Conservation (phyloP, 2,888 invertebrate genomes). For the Colletes collaris region DNA sequence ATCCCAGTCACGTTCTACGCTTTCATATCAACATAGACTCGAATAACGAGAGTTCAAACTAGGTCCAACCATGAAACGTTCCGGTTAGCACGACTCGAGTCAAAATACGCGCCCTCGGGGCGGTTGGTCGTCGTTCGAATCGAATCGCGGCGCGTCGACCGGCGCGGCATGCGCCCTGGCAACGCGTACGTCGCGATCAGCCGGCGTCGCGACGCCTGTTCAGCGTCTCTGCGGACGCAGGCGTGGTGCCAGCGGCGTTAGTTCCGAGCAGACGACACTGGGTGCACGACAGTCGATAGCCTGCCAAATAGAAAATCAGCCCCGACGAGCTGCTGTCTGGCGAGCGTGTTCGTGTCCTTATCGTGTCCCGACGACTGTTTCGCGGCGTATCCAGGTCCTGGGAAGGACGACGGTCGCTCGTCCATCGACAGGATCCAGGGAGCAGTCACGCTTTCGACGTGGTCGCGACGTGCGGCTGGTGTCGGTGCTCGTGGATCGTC, state of each 20-base stretch:
- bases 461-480: background rate
- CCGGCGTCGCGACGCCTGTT: constrained; percentile 54
- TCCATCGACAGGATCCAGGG: no score
- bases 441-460: no score
- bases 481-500: constrained; percentile 28
- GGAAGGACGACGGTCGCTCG: background rate
- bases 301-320: constrained; percentile 72
- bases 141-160: constrained; percentile 27
- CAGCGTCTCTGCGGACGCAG: constrained; percentile 62
- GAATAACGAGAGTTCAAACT: no score
- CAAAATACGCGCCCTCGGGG: constrained; percentile 26
- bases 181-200: constrained; percentile 22
- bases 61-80: background rate
- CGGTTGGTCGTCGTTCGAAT: background rate
- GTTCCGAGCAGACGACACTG: constrained; percentile 69
- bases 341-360: constrained; percentile 61
- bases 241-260: constrained; percentile 64
- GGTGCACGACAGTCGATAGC: constrained; percentile 78
- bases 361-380: constrained; percentile 55
- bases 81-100: background rate
- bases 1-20: no score
- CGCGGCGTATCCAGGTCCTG: background rate
- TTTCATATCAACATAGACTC: no score
- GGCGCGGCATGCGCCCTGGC: constrained; percentile 48
- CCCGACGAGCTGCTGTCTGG: constrained; percentile 59